Conservation (phyloP, 1,140 invertebrate genomes). For the Trialeurodes vaporariorum region DNA sequence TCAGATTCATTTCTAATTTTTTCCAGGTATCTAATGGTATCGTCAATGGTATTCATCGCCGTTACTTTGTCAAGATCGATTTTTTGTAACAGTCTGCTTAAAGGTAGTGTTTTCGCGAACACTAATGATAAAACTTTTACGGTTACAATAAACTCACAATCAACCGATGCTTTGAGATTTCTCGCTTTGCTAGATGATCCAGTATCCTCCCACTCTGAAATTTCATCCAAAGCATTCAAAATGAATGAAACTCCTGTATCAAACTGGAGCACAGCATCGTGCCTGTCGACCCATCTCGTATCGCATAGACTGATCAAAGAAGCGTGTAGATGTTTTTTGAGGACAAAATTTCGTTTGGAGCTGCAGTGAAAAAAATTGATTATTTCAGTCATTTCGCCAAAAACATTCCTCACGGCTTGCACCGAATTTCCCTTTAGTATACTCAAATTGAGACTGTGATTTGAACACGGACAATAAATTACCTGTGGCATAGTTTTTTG, state of each 20-base stretch:
- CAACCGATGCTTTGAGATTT: background rate
- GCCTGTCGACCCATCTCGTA: conserved; percentile 2
- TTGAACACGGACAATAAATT: conserved; percentile 1
- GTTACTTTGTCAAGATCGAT: background rate
- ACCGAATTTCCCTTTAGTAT: conserved; percentile 5
- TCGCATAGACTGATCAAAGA: too few relatives aligned
- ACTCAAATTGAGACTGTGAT: conserved; percentile 6
- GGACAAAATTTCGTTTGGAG: conserved; percentile 5
- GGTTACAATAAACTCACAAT: background rate
- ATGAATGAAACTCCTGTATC: background rate
- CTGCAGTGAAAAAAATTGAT: conserved; percentile 1
- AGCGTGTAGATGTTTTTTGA: too few relatives aligned
- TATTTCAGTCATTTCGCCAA: conserved; percentile 6
- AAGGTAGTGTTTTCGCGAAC: conserved; percentile 4
- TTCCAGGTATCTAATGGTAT: background rate
- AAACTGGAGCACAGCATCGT: background rate
- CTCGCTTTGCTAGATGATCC: background rate
- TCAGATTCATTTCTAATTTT: conserved; percentile 1
- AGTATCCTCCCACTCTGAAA: background rate
- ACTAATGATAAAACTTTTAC: conserved; percentile 4
- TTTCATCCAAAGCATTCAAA: background rate
- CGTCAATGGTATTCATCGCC: background rate
- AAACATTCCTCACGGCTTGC: conserved; percentile 5
- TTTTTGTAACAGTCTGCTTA: conserved; percentile 4
- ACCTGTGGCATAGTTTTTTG: conserved; percentile 6